These are phyloP conservation scores for Chelidonichthys spinosus DNA, from an alignment of 2,797 vertebrate species.

Conservation along the genomic window DNA sequence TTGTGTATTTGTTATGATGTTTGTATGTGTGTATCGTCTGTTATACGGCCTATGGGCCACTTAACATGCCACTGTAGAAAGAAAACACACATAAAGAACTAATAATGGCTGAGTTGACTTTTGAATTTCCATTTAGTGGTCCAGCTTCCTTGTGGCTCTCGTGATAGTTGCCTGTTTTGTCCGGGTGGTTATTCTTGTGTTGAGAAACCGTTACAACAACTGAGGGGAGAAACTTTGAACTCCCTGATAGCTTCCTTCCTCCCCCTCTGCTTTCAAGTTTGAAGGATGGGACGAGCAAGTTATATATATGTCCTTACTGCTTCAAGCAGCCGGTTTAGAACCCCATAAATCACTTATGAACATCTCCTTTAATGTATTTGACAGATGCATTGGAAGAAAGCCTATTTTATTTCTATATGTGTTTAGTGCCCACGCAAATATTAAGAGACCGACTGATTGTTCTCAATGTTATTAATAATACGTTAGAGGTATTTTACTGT, in stretches of 20 bases:
- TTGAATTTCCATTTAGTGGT: neutral
- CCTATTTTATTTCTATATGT: neutral
- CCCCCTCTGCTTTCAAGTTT: constrained; percentile 48
- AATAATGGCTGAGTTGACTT: too few relatives aligned
- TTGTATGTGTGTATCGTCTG: too few relatives aligned
- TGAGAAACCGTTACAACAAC: neutral
- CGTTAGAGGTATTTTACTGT: neutral
- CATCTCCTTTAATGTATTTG: neutral
- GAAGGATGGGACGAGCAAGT: constrained; percentile 20
- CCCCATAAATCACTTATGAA: constrained; percentile 9
- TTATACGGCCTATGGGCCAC: too few relatives aligned
- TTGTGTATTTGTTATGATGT: too few relatives aligned
- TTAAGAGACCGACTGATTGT: neutral
- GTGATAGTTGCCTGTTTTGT: neutral
- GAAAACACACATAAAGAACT: neutral
- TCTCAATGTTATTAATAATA: neutral
- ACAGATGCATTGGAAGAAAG: neutral
- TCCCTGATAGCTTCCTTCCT: constrained; percentile 57
- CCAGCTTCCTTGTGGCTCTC: neutral
- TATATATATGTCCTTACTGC: constrained; percentile 18
- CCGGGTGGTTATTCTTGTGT: neutral
- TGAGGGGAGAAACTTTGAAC: constrained; percentile 34
- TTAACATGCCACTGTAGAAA: neutral
- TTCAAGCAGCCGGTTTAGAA: constrained; percentile 17
- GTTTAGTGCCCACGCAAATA: neutral